Evolutionary conservation across 2,797 vertebrate genomes (phyloP), one percentile per base, ranked within the genome.

Genomic region (Anabacerthia variegaticeps): DNA sequence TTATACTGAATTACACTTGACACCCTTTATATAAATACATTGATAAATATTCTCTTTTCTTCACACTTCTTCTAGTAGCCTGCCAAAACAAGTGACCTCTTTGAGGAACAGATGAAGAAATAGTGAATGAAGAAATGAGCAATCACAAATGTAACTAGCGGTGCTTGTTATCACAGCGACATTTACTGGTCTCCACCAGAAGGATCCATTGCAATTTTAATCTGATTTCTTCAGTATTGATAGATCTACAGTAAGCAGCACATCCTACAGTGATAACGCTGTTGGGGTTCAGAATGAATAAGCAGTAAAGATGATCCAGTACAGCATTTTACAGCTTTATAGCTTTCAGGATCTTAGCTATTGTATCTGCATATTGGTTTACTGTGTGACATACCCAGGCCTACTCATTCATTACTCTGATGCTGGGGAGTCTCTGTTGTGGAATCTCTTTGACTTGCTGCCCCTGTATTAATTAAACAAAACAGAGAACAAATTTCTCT

Each of bases 61-160:
- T 96, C 82, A 88, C 79, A 72, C 78, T 80, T 80, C 56, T 72
- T 78, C 36, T 43, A 12, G 5, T 58, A 89, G 68, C 61, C 71
- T 92, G 92, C 71, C 88, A 89, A 87, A 95, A 67, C 12, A 49
- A 87, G 48, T 80, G 89, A 83, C 84, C 41, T 82, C 65, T 74
- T 80, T 68, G 52, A 89, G n/a, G 49, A 95, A 85, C 26, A 77
- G 84, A 78, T 39, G 65, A 91, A 83, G 68, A 85, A 82, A 62
- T 7, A 65, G 56, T 58, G 66, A 91, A 77, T 3, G 2, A 65
- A 78, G n/a, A 88, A 92, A 89, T 78, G 85, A 92, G 80, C 79
- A 94, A 52, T 71, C 75, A 68, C 37, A 72, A 77, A 83, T 65
- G 21, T 36, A 89, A 58, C 87, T 65, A 74, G 54, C 46, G 74